Base-by-base conservation (phyloP, 2,888 invertebrate species). In the Polydrusus cervinus region DNA sequence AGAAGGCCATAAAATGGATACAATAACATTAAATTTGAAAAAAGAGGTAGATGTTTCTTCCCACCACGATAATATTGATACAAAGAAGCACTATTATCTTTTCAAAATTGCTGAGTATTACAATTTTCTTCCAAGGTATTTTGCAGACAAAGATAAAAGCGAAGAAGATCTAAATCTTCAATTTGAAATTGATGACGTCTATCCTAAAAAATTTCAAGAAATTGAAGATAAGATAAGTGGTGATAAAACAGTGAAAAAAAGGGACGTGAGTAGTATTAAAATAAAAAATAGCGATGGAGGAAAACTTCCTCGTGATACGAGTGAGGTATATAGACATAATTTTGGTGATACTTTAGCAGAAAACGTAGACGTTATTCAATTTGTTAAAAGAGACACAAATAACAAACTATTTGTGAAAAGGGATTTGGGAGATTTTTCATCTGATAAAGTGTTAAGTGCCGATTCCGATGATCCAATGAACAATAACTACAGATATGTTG, bases 21-120 rank as follows among this genome's bases (percentile, higher is more conserved):
- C n/a, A 13, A 7, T 13, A 34, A 8, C 34, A 14, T n/a, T 9
- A 34, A 9, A 6, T 38, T 10, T n/a, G n/a, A 13, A 16, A 7
- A n/a, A 62, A 16, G 43, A 2, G 8, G 30, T 18, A 13, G 14
- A 16, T 11, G 40, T n/a, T 18, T 13, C 11, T 30, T 55, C 18
- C n/a, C 16, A n/a, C 25, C 38, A 14, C 13, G 47, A 65, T 13
- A 47, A 68, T 45, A 0, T n/a, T 1, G 73, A 76, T 20, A 76
- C 76, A 3, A 73, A 61, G 40, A 76, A 76, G 18, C 76, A 76
- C n/a, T 76, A 73, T 20, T 51, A 69, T 30, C 55, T 73, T 0
- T 55, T 70, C n/a, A 76, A 76, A 66, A 61, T 76, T 10, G 66
- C 47, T 3, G 73, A 76, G 43, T 76, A 72, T 43, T 76, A 76